A percentile compares a stretch with the other conserved stretches of the same genome.
phyloP scores from a whole-genome alignment of 2,888 invertebrate species.

The Sphaerophoria taeniata region DNA sequence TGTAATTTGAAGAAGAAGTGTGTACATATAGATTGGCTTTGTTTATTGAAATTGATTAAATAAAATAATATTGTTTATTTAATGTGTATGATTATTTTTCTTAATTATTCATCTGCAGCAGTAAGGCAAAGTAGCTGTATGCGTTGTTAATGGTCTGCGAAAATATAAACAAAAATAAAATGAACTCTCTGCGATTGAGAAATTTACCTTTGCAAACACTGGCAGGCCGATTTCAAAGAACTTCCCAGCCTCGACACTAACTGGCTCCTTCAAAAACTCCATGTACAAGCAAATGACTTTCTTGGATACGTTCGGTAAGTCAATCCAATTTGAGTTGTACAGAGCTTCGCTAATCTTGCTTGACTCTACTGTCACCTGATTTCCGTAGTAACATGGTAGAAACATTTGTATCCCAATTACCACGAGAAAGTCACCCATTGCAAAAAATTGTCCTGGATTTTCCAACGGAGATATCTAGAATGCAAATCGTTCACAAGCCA shows the following conservation, averaged over 20 bases:
- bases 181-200: not conserved
- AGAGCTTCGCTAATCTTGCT: conserved; percentile 75
- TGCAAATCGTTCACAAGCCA: not conserved
- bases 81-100: not conserved
- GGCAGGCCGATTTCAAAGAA: conserved; percentile 79
- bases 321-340: conserved; percentile 78
- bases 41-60: conserved; percentile 65
- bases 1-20: conserved; percentile 51
- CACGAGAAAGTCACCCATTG: conserved; percentile 75
- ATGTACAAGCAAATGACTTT: conserved; percentile 77
- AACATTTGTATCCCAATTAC: conserved; percentile 79
- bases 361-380: conserved; percentile 78
- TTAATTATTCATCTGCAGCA: conserved; percentile 77
- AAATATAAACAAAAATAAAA: not conserved
- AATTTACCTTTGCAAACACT: conserved; percentile 79
- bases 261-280: conserved; percentile 78
- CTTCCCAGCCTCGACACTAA: conserved; percentile 76
- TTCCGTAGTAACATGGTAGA: conserved; percentile 79
- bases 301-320: conserved; percentile 75
- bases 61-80: conserved; percentile 71
- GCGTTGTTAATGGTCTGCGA: conserved; percentile 79
- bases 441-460: conserved; percentile 11
- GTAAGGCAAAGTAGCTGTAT: conserved; percentile 79
- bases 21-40: conserved; percentile 73
- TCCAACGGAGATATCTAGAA: conserved; percentile 16